Evolutionary conservation across 2,797 vertebrate genomes (phyloP), one percentile per base, ranked within the genome.

Genomic region (Meda fulgida): DNA sequence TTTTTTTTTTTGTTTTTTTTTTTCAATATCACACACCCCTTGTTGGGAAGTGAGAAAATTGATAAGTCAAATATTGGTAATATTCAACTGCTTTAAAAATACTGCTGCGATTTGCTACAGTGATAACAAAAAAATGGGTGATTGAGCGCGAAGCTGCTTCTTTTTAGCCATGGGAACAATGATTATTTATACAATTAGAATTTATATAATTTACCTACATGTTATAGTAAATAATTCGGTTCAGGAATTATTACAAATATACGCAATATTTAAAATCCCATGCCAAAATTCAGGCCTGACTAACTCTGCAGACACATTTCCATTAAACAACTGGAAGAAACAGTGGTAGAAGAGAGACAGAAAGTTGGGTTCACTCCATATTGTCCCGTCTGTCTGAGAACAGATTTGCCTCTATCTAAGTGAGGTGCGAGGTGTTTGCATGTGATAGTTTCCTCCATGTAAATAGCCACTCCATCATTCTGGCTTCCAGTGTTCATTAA

Each of bases 401-500:
- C 95, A 95, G 96, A 71, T 58, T 66, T 53, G 18, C 38, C 18
- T 72, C 84, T 85, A 58, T 79, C 83, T 95, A 95, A 91, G 92
- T 85, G n/a, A 81, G 60, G 63, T 67, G 92, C 91, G 96, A 93
- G 40, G 78, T 97, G 96, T 93, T 94, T 92, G 92, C 91, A 90
- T 95, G 95, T 93, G 97, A 98, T 97, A 97, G 97, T 93, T 94
- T 78, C 86, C 77, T 90, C 87, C 93, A 92, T 93, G 88, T 91
- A 94, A 96, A 96, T 94, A 94, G 96, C 94, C 94, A 97, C 96
- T 99, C 96, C 95, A 99, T 99, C 98, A 99, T 98, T 94, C 96
- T 96, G 96, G 95, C 96, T 95, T 81, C 36, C 94, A 83, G 96
- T 94, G 96, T 97, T 97, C 97, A 98, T 98, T 97, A 96, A 94